Conservation (phyloP, 2,888 invertebrate genomes). For the Brachypterus glaber region DNA sequence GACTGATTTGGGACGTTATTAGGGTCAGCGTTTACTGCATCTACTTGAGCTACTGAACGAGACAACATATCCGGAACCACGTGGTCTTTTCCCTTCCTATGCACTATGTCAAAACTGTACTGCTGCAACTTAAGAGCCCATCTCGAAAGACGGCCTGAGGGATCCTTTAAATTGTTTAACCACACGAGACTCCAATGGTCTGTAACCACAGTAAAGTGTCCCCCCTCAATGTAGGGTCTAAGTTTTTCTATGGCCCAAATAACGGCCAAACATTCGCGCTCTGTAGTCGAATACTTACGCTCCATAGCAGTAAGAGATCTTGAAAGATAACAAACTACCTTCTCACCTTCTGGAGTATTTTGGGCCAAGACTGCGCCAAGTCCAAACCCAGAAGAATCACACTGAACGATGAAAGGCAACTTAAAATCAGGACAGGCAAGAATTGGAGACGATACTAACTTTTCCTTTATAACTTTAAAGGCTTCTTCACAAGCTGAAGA, state of each 20-base stretch:
- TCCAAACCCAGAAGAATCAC: slow-evolving; percentile 2
- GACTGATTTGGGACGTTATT: too few species aligned
- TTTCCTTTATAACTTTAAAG: neutral
- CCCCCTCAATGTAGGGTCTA: slow-evolving; percentile 1
- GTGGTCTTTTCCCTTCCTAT: slow-evolving; percentile 18
- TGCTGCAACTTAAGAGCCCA: slow-evolving; percentile 16
- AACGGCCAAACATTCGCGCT: slow-evolving; percentile 2
- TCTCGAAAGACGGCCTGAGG: slow-evolving; percentile 14
- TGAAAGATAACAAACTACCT: slow-evolving; percentile 4
- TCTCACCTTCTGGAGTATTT: slow-evolving; percentile 4
- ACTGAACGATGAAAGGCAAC: neutral
- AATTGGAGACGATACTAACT: slow-evolving; percentile 1
- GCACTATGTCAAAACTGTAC: slow-evolving; percentile 15
- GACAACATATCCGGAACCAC: slow-evolving; percentile 19
- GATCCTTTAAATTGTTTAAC: slow-evolving; percentile 8
- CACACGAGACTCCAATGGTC: slow-evolving; percentile 4
- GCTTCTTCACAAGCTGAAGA: neutral
- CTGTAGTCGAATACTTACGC: neutral
- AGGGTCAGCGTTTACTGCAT: too few species aligned
- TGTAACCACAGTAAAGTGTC: slow-evolving; percentile 3
- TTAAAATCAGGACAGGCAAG: slow-evolving; percentile 1
- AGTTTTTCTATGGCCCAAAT: too few species aligned
- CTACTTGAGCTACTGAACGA: slow-evolving; percentile 12
- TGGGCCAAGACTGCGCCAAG: neutral
- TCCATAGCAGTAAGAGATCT: neutral